These are phyloP conservation scores for Incurvaria masculella DNA, from an alignment of 2,888 invertebrate genomes.

Conservation along the genomic window DNA sequence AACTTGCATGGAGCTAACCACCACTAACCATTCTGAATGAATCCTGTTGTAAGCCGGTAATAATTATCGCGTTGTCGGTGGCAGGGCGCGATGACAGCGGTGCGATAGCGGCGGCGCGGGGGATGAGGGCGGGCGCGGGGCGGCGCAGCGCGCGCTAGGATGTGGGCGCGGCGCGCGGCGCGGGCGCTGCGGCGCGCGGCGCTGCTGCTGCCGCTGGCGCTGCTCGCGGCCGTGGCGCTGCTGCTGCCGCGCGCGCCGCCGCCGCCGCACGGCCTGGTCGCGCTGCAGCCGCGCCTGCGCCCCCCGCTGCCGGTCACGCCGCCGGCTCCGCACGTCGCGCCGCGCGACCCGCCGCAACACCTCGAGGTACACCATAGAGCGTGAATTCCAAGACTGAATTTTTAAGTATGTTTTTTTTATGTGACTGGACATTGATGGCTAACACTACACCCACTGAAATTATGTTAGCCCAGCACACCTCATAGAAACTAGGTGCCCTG, in stretches of 20 bases:
- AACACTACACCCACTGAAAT: too few relatives aligned
- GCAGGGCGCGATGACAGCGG: too few relatives aligned
- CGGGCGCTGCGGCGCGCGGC: conserved; percentile 42
- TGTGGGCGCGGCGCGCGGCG: conserved; percentile 38
- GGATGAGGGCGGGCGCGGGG: neutral
- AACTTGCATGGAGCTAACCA: too few relatives aligned
- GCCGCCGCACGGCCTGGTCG: conserved; percentile 16
- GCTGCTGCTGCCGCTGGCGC: conserved; percentile 48
- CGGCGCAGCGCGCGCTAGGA: conserved; percentile 13
- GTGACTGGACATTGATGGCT: too few relatives aligned
- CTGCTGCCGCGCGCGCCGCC: conserved; percentile 42
- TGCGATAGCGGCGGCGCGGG: too few relatives aligned
- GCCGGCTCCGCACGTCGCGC: conserved; percentile 20
- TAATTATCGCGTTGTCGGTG: too few relatives aligned
- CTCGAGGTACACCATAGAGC: conserved; percentile 20
- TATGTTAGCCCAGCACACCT: too few relatives aligned
- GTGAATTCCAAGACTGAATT: conserved; percentile 1
- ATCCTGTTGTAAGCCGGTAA: too few relatives aligned
- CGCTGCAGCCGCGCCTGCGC: conserved; percentile 19
- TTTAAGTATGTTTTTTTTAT: too few relatives aligned
- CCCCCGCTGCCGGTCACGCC: conserved; percentile 20
- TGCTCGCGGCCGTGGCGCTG: conserved; percentile 52
- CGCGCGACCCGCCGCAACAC: conserved; percentile 10
- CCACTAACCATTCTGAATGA: too few relatives aligned
- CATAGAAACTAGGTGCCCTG: too few relatives aligned